phyloP scores from a whole-genome alignment of 2,888 invertebrate species.

The Bellardia pandia region DNA sequence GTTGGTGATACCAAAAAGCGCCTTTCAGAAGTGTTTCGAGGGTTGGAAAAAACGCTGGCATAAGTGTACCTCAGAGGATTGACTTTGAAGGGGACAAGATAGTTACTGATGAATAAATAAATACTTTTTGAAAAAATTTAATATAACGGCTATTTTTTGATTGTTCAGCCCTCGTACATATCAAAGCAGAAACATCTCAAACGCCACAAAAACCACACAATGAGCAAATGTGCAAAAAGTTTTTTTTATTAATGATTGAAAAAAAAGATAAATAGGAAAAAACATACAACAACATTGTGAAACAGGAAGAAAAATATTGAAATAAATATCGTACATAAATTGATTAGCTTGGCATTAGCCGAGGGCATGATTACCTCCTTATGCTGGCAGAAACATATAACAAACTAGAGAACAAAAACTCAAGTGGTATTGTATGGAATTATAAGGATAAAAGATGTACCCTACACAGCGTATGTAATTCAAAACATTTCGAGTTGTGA shows the following conservation, averaged over 20 bases:
- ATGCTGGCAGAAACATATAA: background rate
- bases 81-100: too few relatives aligned
- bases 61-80: too few relatives aligned
- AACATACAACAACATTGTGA: background rate
- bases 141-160: too few relatives aligned
- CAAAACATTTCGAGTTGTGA: too few relatives aligned
- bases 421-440: background rate
- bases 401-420: background rate
- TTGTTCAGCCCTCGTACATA: too few relatives aligned
- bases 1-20: too few relatives aligned
- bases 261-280: background rate
- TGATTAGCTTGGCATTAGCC: slow-evolving; percentile 27
- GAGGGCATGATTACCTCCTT: background rate
- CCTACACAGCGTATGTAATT: too few relatives aligned
- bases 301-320: background rate
- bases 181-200: background rate
- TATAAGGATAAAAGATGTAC: background rate
- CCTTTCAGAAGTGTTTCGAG: too few relatives aligned
- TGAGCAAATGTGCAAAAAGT: slow-evolving; percentile 13
- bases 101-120: too few relatives aligned
- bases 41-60: too few relatives aligned
- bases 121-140: too few relatives aligned
- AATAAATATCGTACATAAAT: slow-evolving; percentile 10
- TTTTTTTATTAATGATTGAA: background rate
- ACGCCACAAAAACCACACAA: background rate